Evolutionary conservation across 2,888 invertebrate species (phyloP), one percentile per base, ranked within the genome.

Genomic region (Acrobasis repandana): DNA sequence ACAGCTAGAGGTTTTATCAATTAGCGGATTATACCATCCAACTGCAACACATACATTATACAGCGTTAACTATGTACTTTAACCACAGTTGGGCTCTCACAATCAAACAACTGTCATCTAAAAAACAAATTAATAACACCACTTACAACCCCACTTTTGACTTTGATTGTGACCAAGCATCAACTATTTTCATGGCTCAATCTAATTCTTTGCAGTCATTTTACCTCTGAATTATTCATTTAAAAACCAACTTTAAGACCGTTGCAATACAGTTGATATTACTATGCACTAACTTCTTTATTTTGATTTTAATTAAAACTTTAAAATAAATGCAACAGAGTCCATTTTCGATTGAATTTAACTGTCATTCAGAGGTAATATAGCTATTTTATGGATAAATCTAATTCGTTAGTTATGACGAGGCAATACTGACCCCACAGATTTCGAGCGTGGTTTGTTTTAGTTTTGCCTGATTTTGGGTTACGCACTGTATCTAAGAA

Each of bases 341-440:
- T 28, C 28, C 6, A 28, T 5, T 28, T 28, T 28, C 28, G 28
- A 28, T 28, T 28, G 28, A 28, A 28, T 28, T 28, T n/a, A n/a
- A 28, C 8, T 28, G 28, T 28, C 8, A 8, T 28, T 28, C 28
- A 6, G 28, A 28, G 28, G 28, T 28, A 28, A 28, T 28, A 28
- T 28, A 28, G 28, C 28, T 28, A 28, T 54, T 28, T 43, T 14
- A 54, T n/a, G 54, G 54, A 38, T 54, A 38, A 54, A 54, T 54
- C 54, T 38, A 38, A 14, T 54, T 54, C 38, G 52, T 59, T 51
- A 51, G 46, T 20, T 60, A 47, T 18, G 60, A 60, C 60, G 15
- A 16, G 11, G 60, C 60, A 34, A 9, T 52, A 60, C n/a, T 15
- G 9, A 47, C 60, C 60, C 59, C 47, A 50, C 33, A 52, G 18